Base-by-base conservation (phyloP, 1,140 invertebrate species). In the Halesus radiatus region DNA sequence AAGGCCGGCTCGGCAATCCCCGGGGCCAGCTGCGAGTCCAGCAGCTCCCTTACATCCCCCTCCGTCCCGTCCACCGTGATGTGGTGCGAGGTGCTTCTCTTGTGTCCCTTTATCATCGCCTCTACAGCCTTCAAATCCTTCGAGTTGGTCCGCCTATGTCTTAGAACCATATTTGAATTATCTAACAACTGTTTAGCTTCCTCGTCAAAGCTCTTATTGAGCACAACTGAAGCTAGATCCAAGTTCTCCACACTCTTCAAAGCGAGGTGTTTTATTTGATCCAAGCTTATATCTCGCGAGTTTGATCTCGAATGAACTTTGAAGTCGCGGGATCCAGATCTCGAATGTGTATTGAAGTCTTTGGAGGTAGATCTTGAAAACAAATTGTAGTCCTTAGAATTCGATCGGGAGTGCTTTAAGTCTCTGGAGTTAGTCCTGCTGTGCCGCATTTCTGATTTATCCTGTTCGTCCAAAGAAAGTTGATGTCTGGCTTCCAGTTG, bases 141-240 rank as follows among this genome's bases (percentile, higher is more conserved):
- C 2, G 91, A 91, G 84, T 90, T 89, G 22, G 91, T 92, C 79
- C 91, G 86, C 3, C 91, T 88, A 86, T 92, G 91, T 3, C 91
- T 87, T 62, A 92, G 83, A 68, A 90, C 90, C 77, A 88, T 91
- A 54, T 88, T 84, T 16, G 84, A 87, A 79, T 85, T 83, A 58
- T 89, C 88, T 53, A 90, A 87, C 8, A 90, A 85, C 53, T 88
- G 86, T 82, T 89, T 89, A 85, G 87, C 89, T 84, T 90, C 89
- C 79, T 88, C 89, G 84, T 88, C 88, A 18, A 74, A 85, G 80
- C 86, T 86, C 32, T 86, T 86, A 32, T 84, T 73, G 15, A 87
- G 86, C 52, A 88, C 87, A 53, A 87, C 86, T 64, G 86, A 87
- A 18, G 85, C 86, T 5, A 88, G 84, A 82, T 89, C 89, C 58